These are phyloP conservation scores for Lysiphlebus fabarum DNA, from an alignment of 1,140 invertebrate species.

Conservation along the genomic window DNA sequence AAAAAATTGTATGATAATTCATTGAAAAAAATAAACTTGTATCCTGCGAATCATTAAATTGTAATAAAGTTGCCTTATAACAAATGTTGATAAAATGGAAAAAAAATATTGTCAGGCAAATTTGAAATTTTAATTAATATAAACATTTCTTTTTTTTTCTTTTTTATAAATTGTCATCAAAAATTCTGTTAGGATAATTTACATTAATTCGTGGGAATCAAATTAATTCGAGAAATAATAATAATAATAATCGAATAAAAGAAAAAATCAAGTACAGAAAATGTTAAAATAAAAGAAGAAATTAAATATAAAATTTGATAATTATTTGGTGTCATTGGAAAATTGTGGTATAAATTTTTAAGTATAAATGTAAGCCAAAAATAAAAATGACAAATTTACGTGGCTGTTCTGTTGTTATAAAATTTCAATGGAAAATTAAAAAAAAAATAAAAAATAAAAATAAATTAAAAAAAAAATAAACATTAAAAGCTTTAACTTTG, in stretches of 20 bases:
- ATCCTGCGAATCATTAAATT: conserved; percentile 27
- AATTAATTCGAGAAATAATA: not conserved
- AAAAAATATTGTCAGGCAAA: conserved; percentile 1
- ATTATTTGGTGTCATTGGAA: conserved; percentile 31
- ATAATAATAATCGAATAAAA: conserved; percentile 1
- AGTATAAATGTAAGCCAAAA: conserved; percentile 14
- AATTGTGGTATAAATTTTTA: conserved; percentile 28
- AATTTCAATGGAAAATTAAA: conserved; percentile 23
- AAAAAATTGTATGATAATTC: not conserved
- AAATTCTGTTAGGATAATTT: conserved; percentile 2
- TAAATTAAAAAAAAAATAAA: conserved; percentile 28
- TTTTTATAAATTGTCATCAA: not conserved
- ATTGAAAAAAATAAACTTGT: conserved; percentile 24
- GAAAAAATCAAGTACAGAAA: conserved; percentile 1
- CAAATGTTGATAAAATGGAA: conserved; percentile 30
- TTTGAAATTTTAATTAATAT: not conserved
- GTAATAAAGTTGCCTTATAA: conserved; percentile 47
- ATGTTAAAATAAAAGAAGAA: conserved; percentile 19
- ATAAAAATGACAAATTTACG: conserved; percentile 21
- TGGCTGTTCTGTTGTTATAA: conserved; percentile 27
- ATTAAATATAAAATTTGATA: conserved; percentile 21
- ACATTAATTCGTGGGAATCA: conserved; percentile 1
- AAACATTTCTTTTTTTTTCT: not conserved
- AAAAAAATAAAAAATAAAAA: not conserved
- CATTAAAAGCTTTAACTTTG: conserved; percentile 46